These are phyloP conservation scores for Montipora efflorescens DNA, from an alignment of 64 coral and sea anemone genomes.

Conservation along the genomic window DNA sequence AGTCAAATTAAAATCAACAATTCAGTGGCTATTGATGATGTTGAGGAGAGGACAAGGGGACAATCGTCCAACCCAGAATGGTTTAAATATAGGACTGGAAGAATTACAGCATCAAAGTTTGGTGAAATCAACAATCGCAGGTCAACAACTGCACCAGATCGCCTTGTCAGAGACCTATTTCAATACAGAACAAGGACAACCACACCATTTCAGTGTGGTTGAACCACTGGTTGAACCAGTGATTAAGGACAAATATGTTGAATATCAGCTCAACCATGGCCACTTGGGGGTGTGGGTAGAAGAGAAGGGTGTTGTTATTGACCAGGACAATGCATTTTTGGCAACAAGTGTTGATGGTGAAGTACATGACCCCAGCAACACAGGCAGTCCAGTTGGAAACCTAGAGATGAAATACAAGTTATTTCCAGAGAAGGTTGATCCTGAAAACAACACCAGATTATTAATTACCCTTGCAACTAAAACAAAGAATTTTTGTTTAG, in stretches of 20 bases:
- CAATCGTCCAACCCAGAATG: constrained; percentile 54
- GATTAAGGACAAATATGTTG: too few species aligned
- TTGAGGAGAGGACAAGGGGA: constrained; percentile 56
- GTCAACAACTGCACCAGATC: constrained; percentile 44
- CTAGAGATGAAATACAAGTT: too few species aligned
- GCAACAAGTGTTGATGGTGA: constrained; percentile 62
- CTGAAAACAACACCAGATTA: constrained; percentile 13
- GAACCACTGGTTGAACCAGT: constrained; percentile 22
- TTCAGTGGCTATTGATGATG: constrained; percentile 5
- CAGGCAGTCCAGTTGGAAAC: too few species aligned
- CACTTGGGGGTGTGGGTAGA: constrained; percentile 11
- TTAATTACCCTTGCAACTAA: constrained; percentile 12
- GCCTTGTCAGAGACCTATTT: too few species aligned
- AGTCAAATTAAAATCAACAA: background rate
- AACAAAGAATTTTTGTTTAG: constrained; percentile 45
- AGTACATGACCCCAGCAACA: too few species aligned
- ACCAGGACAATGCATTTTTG: constrained; percentile 37
- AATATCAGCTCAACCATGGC: background rate
- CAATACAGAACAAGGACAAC: too few species aligned
- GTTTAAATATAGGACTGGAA: background rate
- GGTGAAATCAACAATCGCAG: constrained; percentile 57
- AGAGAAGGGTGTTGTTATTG: constrained; percentile 49
- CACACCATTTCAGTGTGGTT: constrained; percentile 9
- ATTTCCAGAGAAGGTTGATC: constrained; percentile 16
- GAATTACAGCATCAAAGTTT: constrained; percentile 27